Base-by-base conservation (phyloP, 2,888 invertebrate species). In the Panopea generosa region DNA sequence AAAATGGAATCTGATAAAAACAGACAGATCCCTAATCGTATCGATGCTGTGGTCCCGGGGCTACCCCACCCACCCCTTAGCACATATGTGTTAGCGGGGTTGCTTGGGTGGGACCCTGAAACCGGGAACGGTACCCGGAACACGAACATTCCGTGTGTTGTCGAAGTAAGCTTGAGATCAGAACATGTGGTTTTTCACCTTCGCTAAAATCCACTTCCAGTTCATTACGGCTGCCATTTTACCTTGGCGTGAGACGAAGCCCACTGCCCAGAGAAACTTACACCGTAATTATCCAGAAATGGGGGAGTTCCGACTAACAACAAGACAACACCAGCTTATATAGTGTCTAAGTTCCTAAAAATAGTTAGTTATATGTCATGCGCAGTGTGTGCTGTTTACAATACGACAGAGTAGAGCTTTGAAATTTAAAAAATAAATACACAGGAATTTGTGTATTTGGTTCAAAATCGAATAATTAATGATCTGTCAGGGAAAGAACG, bases 141-240 rank as follows among this genome's bases (percentile, higher is more conserved):
- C 73, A 76, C 79, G 75, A 73, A 80, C 79, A 76, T 76, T 66
- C 79, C 76, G 66, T 72, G 75, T 72, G 79, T 61, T 76, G 63
- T 60, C 79, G 79, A 80, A 80, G 79, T 80, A 80, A 69, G 79
- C 79, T 22, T 68, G 40, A 24, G 47, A 45, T 63, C 53, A 43
- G 22, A 20, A 22, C 14, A 33, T 18, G 75, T 50, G 29, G 52
- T 68, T 68, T 79, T 75, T 66, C 55, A n/a, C 62, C 65, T 55
- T 62, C 43, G 76, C 56, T 66, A 80, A 68, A 62, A 80, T 80
- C 79, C 79, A 76, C 55, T 76, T 76, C 79, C 79, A 80, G 79
- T 80, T 69, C 53, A 63, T 53, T 75, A 76, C 76, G 61, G 66
- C 60, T 69, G 49, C 72, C 38, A 43, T 57, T n/a, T 6, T 33